Base-by-base conservation (phyloP, 2,888 invertebrate genomes). In the Pterobdella sp. region DNA sequence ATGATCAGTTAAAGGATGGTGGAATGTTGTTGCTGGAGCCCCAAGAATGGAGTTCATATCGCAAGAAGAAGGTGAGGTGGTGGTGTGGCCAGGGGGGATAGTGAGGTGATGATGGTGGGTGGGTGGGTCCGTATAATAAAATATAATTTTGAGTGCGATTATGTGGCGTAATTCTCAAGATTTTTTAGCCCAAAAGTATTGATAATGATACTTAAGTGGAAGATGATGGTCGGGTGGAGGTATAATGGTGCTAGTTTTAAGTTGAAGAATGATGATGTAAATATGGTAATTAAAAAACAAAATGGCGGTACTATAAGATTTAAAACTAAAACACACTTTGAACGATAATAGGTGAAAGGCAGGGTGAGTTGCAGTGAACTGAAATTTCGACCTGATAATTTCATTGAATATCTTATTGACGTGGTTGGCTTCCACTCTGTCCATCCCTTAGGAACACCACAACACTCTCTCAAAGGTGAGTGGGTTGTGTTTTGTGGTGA, bases 21-120 rank as follows among this genome's bases (percentile, higher is more conserved):
- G 98, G 98, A 0, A 90, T 90, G 78, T 87, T 98, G 14, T 89
- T 98, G 75, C 86, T 98, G 32, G 98, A 98, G 83, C 91, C 96
- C 0, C 98, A 98, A 84, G 90, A 91, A 79, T 97, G 94, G 93
- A 88, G 90, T 18, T 93, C 94, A 78, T 98, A 98, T 79, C 82
- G 83, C 83, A 91, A 81, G 75, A 80, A 81, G 72, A 84, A 82
- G 76, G 81, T 90, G 80, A 89, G 90, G 80, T 80, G 81, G 3
- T 82, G 82, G 69, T n/a, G 72, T 64, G 49, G 7, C 26, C 10
- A n/a, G 18, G 10, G 22, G 14, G 22, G 14, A 49, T 49, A 14
- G 22, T 49, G 22, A 49, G 52, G 14, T 14, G 14, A 14, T 14
- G 64, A 22, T 10, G 26, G 10, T 22, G 22, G 14, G 14, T 18